Conservation (phyloP, 2,888 invertebrate species). For the Lepidochitona cinerea region DNA sequence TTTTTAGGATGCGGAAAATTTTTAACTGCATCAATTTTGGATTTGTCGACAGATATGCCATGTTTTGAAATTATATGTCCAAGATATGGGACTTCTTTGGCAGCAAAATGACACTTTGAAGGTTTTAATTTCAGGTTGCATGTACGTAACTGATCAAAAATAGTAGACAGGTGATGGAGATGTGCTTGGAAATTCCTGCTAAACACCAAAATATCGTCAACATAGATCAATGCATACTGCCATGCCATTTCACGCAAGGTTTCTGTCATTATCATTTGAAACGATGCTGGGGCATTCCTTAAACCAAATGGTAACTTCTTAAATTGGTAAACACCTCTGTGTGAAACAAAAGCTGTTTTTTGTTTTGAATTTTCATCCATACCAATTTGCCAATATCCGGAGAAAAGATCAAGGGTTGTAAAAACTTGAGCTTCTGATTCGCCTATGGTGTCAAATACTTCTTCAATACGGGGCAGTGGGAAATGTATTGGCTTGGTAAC, state of each 20-base stretch:
- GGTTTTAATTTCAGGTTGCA: not conserved
- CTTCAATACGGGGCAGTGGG: slow-evolving; percentile 30
- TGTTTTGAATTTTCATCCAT: not conserved
- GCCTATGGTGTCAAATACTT: slow-evolving; percentile 35
- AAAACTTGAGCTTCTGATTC: slow-evolving; percentile 25
- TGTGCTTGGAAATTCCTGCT: not conserved
- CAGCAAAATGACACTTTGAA: not conserved
- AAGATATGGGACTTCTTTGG: not conserved
- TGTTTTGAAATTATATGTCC: not conserved
- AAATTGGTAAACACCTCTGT: not conserved
- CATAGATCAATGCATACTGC: slow-evolving; percentile 8
- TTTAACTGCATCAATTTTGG: not conserved
- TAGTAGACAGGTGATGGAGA: not conserved
- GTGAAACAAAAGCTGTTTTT: slow-evolving; percentile 9
- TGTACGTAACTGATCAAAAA: not conserved
- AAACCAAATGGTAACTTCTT: not conserved
- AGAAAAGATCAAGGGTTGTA: slow-evolving; percentile 15
- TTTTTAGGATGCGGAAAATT: not conserved
- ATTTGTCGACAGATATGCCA: not conserved
- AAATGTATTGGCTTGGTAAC: slow-evolving; percentile 26
- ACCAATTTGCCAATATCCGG: slow-evolving; percentile 16
- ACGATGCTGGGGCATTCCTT: not conserved
- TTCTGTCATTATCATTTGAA: not conserved
- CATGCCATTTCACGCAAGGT: not conserved
- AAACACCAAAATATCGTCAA: slow-evolving; percentile 18